A percentile compares a stretch with the other conserved stretches of the same genome.
phyloP scores from a whole-genome alignment of 2,888 invertebrate genomes.

The Caenorhabditis angaria region DNA sequence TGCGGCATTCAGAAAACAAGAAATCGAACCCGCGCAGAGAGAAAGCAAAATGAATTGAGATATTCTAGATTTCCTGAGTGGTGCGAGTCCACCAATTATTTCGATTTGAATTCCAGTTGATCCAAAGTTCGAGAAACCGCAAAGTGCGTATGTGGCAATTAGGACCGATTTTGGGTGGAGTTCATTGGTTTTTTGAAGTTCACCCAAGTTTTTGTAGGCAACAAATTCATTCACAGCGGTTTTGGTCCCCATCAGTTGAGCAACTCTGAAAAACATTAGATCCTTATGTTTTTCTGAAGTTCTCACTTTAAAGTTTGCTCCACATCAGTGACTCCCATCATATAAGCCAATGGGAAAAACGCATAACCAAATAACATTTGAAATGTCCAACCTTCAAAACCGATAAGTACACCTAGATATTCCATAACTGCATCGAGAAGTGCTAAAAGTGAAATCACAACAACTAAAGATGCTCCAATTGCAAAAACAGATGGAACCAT shows the following conservation, averaged over 20 bases:
- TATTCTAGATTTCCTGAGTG: slow-evolving; percentile 68
- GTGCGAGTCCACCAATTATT: slow-evolving; percentile 66
- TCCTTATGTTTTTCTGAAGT: neutral
- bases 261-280: slow-evolving; percentile 53
- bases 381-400: slow-evolving; percentile 76
- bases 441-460: slow-evolving; percentile 87
- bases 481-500: slow-evolving; percentile 82
- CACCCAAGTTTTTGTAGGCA: slow-evolving; percentile 69
- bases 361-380: slow-evolving; percentile 82
- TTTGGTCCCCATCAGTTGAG: slow-evolving; percentile 71
- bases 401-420: slow-evolving; percentile 85
- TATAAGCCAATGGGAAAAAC: slow-evolving; percentile 88
- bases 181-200: slow-evolving; percentile 44
- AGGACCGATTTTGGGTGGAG: slow-evolving; percentile 52
- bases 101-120: slow-evolving; percentile 75
- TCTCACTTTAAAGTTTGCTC: slow-evolving; percentile 56
- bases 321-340: slow-evolving; percentile 79
- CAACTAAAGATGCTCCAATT: slow-evolving; percentile 89
- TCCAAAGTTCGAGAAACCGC: slow-evolving; percentile 75
- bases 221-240: slow-evolving; percentile 72
- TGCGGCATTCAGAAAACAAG: slow-evolving; percentile 74
- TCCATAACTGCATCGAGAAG: slow-evolving; percentile 84
- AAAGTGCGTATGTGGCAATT: slow-evolving; percentile 74
- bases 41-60: slow-evolving; percentile 73
- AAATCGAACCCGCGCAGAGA: slow-evolving; percentile 73